Evolutionary conservation across 2,113 vertebrate genomes (phyloP), one percentile per base, ranked within the genome.

Genomic region (Vanacampus margaritifer): DNA sequence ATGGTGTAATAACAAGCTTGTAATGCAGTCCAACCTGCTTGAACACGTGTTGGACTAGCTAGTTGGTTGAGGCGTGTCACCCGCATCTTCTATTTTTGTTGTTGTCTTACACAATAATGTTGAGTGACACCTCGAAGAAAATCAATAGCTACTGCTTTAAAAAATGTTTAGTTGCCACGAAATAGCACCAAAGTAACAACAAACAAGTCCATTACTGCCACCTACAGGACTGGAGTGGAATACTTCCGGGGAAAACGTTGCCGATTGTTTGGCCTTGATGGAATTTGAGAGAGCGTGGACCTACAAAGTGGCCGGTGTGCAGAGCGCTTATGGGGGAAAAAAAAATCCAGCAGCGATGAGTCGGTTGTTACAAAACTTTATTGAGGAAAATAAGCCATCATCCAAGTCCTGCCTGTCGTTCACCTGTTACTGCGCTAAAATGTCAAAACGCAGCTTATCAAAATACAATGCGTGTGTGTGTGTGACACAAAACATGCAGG

Each of bases 311-410:
- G 17, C 45, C 11, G 12, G 12, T 12, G 39, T 41, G 10, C 39
- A 3, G 17, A 5, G 14, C 17, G 6, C 5, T 5, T 1, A 46
- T 5, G 5, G 6, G 6, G 16, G 6, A 19, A 7, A 11, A 11
- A 17, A 45, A 17, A 23, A 5, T 51, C 21, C 48, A 23, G 8
- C 21, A 51, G n/a, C n/a, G 10, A 3, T n/a, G 48, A 71, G 54
- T 12, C n/a, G 59, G 65, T 41, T 36, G 11, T 73, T 81, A 89
- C 35, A 81, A 88, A 84, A 24, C 32, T 87, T 86, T 84, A 86
- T 86, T 84, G 24, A 59, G 68, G 74, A 65, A 51, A 71, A 66
- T 75, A 75, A 78, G 68, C 53, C 6, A 32, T 73, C 17, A 46
- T 37, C 71, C 32, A 69, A 36, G 11, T 21, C 46, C 36, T 39